Base-by-base conservation (phyloP, 64 coral and sea anemone species). In the Platygyra sinensis region DNA sequence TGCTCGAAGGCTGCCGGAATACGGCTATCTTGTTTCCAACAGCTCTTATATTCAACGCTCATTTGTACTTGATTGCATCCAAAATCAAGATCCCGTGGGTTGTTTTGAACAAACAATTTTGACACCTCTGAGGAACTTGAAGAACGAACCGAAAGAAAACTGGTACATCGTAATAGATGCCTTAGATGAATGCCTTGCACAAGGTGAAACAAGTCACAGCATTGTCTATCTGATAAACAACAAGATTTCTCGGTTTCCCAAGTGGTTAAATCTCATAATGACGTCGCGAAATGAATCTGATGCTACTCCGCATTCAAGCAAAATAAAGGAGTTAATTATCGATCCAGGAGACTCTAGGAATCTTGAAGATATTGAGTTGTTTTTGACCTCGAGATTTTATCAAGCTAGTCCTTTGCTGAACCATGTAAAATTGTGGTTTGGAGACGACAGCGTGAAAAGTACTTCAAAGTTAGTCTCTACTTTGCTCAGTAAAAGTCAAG, bases 191-290 rank as follows among this genome's bases (percentile, higher is more conserved):
- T 93, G 92, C 49, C 39, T 42, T 73, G 52, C 33, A 55, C 67
- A 62, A 5, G 71, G 28, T 62, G 62, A 79, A 73, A 91, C 64
- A 76, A 49, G 74, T 49, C 74, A 76, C 25, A 67, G 62, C 46
- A 89, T 92, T 77, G 74, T 79, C 4, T 72, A 87, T 71, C 74
- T 92, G 39, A 54, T 92, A 4, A 87, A 57, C 42, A 50, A 93
- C 33, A 80, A 80, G 46, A 31, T 72, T 20, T 5, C 25, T 55
- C 73, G 36, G 71, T 20, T 85, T 75, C 93, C 93, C 2, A 30
- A 17, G 9, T 94, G 93, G 93, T 10, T 94, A 10, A 94, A 91
- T 18, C 67, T 94, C 18, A 82, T 94, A 29, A 17, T 77, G 60
- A 94, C 93, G 8, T 91, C 89, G 1, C 72, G 89, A 50, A 91